A percentile compares a stretch with the other conserved stretches of the same genome.
Evolutionary conservation across 1,140 invertebrate species (phyloP).

Genomic region (Trissolcus basalis): DNA sequence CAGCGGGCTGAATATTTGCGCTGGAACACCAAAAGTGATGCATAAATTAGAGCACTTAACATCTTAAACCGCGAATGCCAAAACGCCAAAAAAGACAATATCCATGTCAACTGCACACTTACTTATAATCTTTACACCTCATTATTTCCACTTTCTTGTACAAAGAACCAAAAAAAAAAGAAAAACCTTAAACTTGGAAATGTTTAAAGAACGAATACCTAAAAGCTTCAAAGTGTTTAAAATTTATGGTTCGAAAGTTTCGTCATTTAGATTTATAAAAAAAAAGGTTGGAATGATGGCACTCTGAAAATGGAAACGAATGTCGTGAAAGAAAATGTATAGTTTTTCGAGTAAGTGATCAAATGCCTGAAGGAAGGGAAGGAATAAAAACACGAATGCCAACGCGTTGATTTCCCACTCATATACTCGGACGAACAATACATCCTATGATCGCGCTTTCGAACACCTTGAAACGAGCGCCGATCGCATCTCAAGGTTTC

Average conservation of each 20-base stretch:
- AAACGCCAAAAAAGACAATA: slow-evolving; percentile 13
- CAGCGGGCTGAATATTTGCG: slow-evolving; percentile 35
- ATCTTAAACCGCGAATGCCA: slow-evolving; percentile 27
- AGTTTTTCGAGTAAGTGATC: too few species aligned
- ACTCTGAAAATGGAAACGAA: neutral
- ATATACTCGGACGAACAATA: slow-evolving; percentile 44
- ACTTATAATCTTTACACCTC: slow-evolving; percentile 25
- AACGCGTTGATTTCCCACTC: slow-evolving; percentile 52
- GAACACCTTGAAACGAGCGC: slow-evolving; percentile 57
- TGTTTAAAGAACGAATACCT: too few species aligned
- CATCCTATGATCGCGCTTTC: slow-evolving; percentile 55
- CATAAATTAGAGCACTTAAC: slow-evolving; percentile 47
- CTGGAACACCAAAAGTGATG: slow-evolving; percentile 37
- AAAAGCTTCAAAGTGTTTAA: too few species aligned
- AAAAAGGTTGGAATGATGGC: slow-evolving; percentile 19
- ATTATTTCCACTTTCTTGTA: too few species aligned
- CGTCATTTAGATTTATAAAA: neutral
- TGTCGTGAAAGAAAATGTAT: too few species aligned
- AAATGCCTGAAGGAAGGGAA: slow-evolving; percentile 7
- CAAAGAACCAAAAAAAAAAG: too few species aligned
- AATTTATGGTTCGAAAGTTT: too few species aligned
- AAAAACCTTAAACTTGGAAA: too few species aligned
- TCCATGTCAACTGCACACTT: slow-evolving; percentile 6
- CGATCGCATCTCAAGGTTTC: slow-evolving; percentile 58
- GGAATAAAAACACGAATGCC: slow-evolving; percentile 47